phyloP scores from a whole-genome alignment of 2,113 vertebrate genomes.

The Archilochus colubris region DNA sequence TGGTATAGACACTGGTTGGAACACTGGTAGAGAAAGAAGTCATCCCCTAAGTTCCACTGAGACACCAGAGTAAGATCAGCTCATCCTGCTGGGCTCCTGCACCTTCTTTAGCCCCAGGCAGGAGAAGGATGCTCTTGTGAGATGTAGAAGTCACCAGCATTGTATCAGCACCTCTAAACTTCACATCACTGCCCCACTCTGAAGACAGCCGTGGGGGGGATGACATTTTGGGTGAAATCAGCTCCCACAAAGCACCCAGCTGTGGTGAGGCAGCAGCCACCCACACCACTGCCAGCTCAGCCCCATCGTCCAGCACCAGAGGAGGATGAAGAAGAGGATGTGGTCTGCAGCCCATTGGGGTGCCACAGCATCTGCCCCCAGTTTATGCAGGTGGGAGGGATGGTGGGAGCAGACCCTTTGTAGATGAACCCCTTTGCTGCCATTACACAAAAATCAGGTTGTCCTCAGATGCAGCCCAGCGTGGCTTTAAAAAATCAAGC shows the following conservation, averaged over 20 bases:
- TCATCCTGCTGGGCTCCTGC: background rate
- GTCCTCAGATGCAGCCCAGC: rapidly evolving
- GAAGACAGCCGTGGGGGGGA: background rate
- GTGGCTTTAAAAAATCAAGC: background rate
- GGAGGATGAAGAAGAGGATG: background rate
- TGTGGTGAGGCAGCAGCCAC: background rate
- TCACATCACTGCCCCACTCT: rapidly evolving
- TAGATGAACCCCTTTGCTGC: background rate
- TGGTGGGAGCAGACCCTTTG: background rate
- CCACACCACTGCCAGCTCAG: background rate
- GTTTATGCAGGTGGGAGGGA: background rate
- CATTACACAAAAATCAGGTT: background rate
- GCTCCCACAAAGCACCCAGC: background rate
- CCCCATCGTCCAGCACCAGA: background rate
- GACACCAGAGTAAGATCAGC: background rate
- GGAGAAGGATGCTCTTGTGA: background rate
- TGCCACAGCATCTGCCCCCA: background rate
- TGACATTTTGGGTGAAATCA: background rate
- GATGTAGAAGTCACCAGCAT: background rate
- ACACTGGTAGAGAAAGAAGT: background rate
- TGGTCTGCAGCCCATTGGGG: background rate
- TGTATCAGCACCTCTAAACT: rapidly evolving
- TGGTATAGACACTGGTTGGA: background rate
- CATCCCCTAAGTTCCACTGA: background rate
- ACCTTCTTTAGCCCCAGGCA: background rate